A percentile compares a stretch with the other conserved stretches of the same genome.
These are phyloP conservation scores for Sebastes glaucus DNA, from an alignment of 2,797 vertebrate genomes.

Conservation along the genomic window DNA sequence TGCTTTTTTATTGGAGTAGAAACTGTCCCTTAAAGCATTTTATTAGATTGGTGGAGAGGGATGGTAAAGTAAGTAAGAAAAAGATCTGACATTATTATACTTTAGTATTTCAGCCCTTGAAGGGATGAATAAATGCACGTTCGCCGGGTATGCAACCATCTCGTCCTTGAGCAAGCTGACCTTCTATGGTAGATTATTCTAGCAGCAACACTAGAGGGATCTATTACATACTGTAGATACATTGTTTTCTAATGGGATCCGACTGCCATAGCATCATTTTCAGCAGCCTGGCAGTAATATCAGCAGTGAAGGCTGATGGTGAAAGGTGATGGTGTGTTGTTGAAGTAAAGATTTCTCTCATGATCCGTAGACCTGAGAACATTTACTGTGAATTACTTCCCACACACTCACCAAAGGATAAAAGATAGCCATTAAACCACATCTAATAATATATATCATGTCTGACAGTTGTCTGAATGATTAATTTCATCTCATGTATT, in stretches of 20 bases:
- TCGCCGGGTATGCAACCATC: neutral
- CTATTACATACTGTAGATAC: neutral
- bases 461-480: conserved; percentile 65
- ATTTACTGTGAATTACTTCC: conserved; percentile 12
- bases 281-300: neutral
- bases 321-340: conserved; percentile 1
- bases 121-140: conserved; percentile 5
- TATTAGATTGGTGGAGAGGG: conserved; percentile 15
- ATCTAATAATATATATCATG: conserved; percentile 47
- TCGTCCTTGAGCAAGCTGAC: neutral
- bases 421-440: conserved; percentile 17
- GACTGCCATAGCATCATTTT: conserved; percentile 3
- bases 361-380: conserved; percentile 4
- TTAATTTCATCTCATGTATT: conserved; percentile 62
- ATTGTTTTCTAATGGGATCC: conserved; percentile 15
- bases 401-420: conserved; percentile 5
- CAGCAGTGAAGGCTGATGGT: neutral
- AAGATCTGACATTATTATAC: conserved; percentile 2
- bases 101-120: neutral
- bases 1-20: conserved; percentile 19
- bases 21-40: conserved; percentile 29
- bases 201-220: neutral
- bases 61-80: neutral
- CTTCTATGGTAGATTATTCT: neutral
- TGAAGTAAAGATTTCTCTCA: conserved; percentile 8